Conservation (phyloP, 2,888 invertebrate species). For the Brachynemurus nebulosus region DNA sequence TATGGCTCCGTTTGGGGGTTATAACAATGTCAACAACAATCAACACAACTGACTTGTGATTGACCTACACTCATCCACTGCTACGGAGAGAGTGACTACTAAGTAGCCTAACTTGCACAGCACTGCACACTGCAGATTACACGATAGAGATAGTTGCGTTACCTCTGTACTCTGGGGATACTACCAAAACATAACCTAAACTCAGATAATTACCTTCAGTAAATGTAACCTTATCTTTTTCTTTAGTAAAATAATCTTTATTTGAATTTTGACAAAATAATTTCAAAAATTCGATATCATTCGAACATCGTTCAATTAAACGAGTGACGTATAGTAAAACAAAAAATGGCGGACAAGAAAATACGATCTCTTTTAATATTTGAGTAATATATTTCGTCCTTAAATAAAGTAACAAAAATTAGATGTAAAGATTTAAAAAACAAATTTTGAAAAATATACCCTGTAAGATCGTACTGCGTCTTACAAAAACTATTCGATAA, state of each 20-base stretch:
- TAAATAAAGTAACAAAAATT: neutral
- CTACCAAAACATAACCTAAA: too few species aligned
- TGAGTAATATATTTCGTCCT: neutral
- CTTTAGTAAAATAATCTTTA: neutral
- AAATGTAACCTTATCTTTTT: neutral
- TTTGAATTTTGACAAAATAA: neutral
- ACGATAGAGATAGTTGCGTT: too few species aligned
- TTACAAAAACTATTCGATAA: neutral
- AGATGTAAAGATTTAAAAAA: neutral
- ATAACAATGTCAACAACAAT: too few species aligned
- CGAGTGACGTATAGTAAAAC: neutral
- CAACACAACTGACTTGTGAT: too few species aligned
- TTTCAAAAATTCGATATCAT: neutral
- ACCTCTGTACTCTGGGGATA: too few species aligned
- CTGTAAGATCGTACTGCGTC: neutral
- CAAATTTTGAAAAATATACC: neutral
- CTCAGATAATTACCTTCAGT: conserved; percentile 4
- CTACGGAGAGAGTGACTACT: too few species aligned
- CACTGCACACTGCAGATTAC: too few species aligned
- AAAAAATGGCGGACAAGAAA: neutral
- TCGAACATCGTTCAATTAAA: neutral
- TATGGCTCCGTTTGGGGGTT: too few species aligned
- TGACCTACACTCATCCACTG: too few species aligned
- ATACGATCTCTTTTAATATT: neutral
- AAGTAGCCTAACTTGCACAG: too few species aligned